A percentile compares a stretch with the other conserved stretches of the same genome.
Conservation (phyloP, 2,113 vertebrate species). For the Tupaia tana region DNA sequence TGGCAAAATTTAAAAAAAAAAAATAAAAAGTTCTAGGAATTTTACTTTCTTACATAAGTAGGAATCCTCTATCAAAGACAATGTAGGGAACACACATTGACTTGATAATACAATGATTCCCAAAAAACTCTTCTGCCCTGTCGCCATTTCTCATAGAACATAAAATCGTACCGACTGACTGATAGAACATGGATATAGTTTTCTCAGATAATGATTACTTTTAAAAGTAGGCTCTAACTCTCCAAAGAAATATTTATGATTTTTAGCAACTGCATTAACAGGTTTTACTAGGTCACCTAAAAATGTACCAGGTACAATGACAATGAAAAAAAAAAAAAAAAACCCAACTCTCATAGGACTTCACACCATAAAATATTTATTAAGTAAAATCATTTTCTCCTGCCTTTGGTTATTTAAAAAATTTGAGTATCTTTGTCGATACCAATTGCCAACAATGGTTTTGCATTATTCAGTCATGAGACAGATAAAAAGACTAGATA, state of each 20-base stretch:
- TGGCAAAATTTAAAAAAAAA: too few species aligned
- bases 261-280: slow-evolving; percentile 22
- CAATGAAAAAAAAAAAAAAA: slow-evolving; percentile 60
- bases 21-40: background rate
- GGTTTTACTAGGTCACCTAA: background rate
- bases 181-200: background rate
- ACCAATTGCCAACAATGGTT: slow-evolving; percentile 80
- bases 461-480: slow-evolving; percentile 83
- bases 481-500: slow-evolving; percentile 22
- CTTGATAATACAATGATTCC: background rate
- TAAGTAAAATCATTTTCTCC: slow-evolving; percentile 82
- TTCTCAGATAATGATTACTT: background rate
- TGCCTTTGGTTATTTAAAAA: slow-evolving; percentile 83
- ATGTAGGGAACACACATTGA: background rate
- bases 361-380: slow-evolving; percentile 89
- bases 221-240: background rate
- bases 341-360: slow-evolving; percentile 7
- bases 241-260: background rate
- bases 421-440: slow-evolving; percentile 81
- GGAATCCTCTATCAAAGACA: background rate
- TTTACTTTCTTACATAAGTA: background rate
- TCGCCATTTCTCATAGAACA: background rate
- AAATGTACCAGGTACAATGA: background rate
- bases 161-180: background rate
- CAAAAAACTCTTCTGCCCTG: background rate